Evolutionary conservation across 2,113 vertebrate species (phyloP), one percentile per base, ranked within the genome.

Genomic region (Deroptyus accipitrinus): DNA sequence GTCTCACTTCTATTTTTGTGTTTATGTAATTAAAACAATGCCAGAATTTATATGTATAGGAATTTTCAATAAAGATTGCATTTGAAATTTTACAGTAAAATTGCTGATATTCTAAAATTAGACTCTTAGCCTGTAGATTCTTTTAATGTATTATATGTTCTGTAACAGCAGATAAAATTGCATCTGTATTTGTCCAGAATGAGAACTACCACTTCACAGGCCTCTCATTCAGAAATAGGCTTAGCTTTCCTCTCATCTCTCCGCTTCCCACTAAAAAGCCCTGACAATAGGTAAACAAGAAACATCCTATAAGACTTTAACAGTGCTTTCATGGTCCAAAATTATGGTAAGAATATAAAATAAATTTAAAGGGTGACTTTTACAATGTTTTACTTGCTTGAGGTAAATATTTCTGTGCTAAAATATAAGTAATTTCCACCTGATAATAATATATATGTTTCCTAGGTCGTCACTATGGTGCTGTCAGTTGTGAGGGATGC

Each of bases 401-500:
- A 94, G 82, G 68, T 73, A 64, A 86, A 42, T 64, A 54, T 72
- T 44, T 81, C 39, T 63, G 17, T 90, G 52, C 24, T 49, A 81
- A 95, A 85, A n/a, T 74, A 10, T 9, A 75, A 92, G 55, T 73
- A 3, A 67, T 91, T 54, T 62, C 33, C 19, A 49, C 78, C 49
- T 92, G 54, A 66, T 88, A 82, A 81, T 35, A 62, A 61, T 64
- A 46, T 62, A 5, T 93, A 6, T 95, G 31, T 96, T 72, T 78
- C 86, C 91, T 90, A 99, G 99, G 99, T 88, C 99, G 99, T 95
- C 99, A 99, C 96, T 99, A 99, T 96, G 99, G 99, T 94, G 99
- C 99, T 8, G 99, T 99, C 96, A 99, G 99, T 90, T 99, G 99
- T 88, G 99, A 99, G 91, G 99, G 99, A 76, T 99, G 99, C 97